Evolutionary conservation across 2,888 invertebrate genomes (phyloP).

Genomic region (Epirrhoe tristata): DNA sequence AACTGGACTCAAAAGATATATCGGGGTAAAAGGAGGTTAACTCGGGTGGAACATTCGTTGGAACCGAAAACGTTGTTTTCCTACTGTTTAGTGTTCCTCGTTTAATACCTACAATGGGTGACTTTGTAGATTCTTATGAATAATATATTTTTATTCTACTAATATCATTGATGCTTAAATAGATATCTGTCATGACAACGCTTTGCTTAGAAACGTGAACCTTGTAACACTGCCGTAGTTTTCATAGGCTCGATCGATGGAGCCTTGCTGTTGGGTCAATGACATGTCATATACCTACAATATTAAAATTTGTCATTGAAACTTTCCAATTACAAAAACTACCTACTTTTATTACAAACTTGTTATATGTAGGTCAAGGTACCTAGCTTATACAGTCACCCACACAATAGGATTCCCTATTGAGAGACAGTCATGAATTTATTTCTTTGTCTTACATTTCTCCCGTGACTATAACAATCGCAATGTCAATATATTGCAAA

Average conservation of each 20-base stretch:
- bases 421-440: background rate
- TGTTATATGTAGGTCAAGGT: background rate
- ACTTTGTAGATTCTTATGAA: background rate
- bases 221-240: conserved; percentile 27
- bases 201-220: conserved; percentile 23
- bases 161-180: no score
- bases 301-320: conserved; percentile 8
- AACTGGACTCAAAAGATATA: no score
- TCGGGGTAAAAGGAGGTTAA: no score
- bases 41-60: no score
- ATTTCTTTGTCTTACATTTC: conserved; percentile 11
- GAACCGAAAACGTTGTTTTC: no score
- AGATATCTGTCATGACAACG: conserved; percentile 20
- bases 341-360: no score
- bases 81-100: no score
- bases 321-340: background rate
- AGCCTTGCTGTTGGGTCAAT: conserved; percentile 38
- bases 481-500: conserved; percentile 21
- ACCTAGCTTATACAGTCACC: background rate
- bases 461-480: no score
- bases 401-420: no score
- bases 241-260: conserved; percentile 32
- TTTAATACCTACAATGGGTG: no score
- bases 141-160: no score
- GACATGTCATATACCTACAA: conserved; percentile 39